phyloP scores from a whole-genome alignment of 2,888 invertebrate genomes.

The Macrophya annulata region DNA sequence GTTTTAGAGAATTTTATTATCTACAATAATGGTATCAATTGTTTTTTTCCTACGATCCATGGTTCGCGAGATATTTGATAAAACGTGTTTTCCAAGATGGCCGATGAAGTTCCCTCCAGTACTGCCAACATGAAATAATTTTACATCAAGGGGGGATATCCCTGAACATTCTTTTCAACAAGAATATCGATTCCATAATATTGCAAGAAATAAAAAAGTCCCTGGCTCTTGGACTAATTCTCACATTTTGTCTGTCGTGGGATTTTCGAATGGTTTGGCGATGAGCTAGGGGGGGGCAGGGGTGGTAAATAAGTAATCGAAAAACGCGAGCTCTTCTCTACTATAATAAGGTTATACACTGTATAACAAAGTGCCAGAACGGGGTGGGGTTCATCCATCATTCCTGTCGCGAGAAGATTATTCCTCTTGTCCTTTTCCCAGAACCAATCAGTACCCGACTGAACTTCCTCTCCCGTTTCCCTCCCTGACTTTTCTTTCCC shows the following conservation, averaged over 20 bases:
- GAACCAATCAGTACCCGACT: conserved; percentile 41
- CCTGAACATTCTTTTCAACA: too few species aligned
- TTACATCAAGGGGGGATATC: background rate
- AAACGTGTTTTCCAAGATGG: conserved; percentile 14
- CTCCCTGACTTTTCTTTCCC: background rate
- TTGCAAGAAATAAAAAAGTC: too few species aligned
- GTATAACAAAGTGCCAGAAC: too few species aligned
- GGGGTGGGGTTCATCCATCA: conserved; percentile 39
- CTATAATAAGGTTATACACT: too few species aligned
- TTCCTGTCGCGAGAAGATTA: conserved; percentile 45
- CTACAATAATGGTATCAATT: background rate
- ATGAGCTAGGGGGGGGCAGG: too few species aligned
- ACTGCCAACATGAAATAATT: background rate
- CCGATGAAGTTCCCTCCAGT: background rate
- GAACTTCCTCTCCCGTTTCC: background rate
- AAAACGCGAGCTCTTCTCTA: too few species aligned
- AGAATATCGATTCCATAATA: too few species aligned
- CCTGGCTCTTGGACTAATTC: too few species aligned
- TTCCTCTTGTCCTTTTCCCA: conserved; percentile 33
- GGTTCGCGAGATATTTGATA: conserved; percentile 4
- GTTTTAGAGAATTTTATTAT: conserved; percentile 21
- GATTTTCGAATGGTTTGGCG: too few species aligned
- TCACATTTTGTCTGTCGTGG: too few species aligned
- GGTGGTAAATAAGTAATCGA: too few species aligned
- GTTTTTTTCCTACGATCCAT: background rate